phyloP scores from a whole-genome alignment of 2,113 vertebrate species.

The Cinclus mexicanus region DNA sequence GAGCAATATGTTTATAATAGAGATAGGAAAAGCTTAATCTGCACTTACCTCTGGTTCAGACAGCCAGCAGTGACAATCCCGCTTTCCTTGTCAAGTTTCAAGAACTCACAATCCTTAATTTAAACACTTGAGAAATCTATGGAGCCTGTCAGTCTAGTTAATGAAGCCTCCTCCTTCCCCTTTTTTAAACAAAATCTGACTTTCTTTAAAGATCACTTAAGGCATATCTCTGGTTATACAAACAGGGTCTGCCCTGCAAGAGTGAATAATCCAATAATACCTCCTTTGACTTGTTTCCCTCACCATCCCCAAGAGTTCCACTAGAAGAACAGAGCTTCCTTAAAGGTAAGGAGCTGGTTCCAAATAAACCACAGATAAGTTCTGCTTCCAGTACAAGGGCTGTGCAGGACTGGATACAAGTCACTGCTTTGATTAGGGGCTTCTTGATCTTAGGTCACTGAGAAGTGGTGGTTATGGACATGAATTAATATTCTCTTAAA shows the following conservation, averaged over 20 bases:
- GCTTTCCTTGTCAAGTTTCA: conserved; percentile 77
- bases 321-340: background rate
- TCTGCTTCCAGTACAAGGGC: background rate
- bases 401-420: background rate
- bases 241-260: conserved; percentile 63
- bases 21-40: conserved; percentile 74
- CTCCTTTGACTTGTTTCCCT: conserved; percentile 10
- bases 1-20: conserved; percentile 61
- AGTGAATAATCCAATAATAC: conserved; percentile 61
- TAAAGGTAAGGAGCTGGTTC: background rate
- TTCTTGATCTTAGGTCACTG: background rate
- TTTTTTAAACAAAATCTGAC: conserved; percentile 75
- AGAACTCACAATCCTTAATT: conserved; percentile 81
- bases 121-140: conserved; percentile 82
- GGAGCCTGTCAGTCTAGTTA: conserved; percentile 79
- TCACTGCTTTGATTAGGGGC: background rate
- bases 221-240: conserved; percentile 73
- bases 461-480: background rate
- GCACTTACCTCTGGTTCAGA: conserved; percentile 72
- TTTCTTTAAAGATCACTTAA: conserved; percentile 75
- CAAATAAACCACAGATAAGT: background rate
- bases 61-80: conserved; percentile 70
- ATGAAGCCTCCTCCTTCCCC: conserved; percentile 71
- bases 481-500: background rate
- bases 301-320: background rate